Base-by-base conservation (phyloP, 2,888 invertebrate species). In the Platycheirus rosarum region DNA sequence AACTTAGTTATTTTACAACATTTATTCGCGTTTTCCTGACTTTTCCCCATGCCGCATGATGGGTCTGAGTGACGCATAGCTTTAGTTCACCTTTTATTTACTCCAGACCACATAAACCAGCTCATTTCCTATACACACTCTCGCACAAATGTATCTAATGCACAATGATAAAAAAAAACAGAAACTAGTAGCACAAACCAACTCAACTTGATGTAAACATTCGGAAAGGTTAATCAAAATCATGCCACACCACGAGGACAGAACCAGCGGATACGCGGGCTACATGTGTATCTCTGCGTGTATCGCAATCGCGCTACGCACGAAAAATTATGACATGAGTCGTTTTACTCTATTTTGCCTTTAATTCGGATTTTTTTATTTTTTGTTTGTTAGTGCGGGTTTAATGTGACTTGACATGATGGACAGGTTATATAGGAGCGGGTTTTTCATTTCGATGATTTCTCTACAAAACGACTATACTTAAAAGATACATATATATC, bases 211-310 rank as follows among this genome's bases (percentile, higher is more conserved):
- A 70, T 80, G 75, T 80, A 80, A 80, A 80, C 79, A 80, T 70
- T 70, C 51, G 65, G 75, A 80, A 80, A 80, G 79, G 79, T 80
- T 80, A 80, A 79, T 75, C 79, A 80, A 80, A 80, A 80, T 69
- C 79, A 75, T 80, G 79, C 74, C 74, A 69, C 75, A 29, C 35
- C 8, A 26, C 57, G 79, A 74, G 55, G 74, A 79, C 69, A 63
- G 42, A 40, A n/a, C n/a, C 23, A 57, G 14, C 75, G 75, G 75
- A 80, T 80, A 69, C 69, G n/a, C n/a, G 69, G 51, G 65, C 37
- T 75, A 80, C 75, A 80, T 80, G 75, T 80, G 79, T 80, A 80
- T 69, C 75, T 80, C 75, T 80, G 79, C 79, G 79, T 80, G 79
- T 80, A 79, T 74, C 78, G 69, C 55, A 80, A 80, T 80, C 79